Evolutionary conservation across 1,140 invertebrate genomes (phyloP), one percentile per base, ranked within the genome.

Genomic region (Lordiphosa mommai): DNA sequence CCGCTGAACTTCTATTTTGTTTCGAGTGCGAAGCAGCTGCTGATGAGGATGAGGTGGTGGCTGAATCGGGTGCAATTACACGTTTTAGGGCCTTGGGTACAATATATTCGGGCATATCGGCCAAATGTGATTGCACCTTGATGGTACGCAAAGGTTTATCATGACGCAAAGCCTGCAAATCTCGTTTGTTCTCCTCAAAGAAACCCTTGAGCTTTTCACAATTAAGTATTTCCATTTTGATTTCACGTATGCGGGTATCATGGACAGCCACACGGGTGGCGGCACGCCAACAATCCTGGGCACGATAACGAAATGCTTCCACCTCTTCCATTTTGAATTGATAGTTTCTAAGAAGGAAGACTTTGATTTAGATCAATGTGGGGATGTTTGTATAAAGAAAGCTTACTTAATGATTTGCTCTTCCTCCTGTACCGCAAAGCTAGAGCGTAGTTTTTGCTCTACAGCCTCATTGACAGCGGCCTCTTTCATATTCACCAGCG

Each of bases 61-160:
- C 91, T 13, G 87, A 85, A 46, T 76, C 89, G 3, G 79, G 89
- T 1, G 90, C 51, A 1, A 91, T 90, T 0, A 93, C 72, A 63
- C 91, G 91, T 71, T 93, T 94, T 10, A 97, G 89, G 0, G 94
- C 93, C 2, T 92, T 91, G 0, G 96, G 96, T 1, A 98, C 91
- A 70, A 99, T 94, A 88, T 99, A 99, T 30, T 98, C 97, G 0
- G 98, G 98, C 2, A 99, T 95, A 88, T 99, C 93, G 61, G 95
- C 93, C 38, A 99, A 90, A 89, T 98, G 96, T 6, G 93, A 91
- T 79, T 98, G 95, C 7, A 95, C 85, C 87, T 93, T 93, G 0
- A 98, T 94, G 1, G 94, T 95, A 74, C 96, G 95, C n/a, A 97
- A 88, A 0, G 95, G 94, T 89, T 96, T 97, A 73, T 99, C 98